phyloP scores from a whole-genome alignment of 2,797 vertebrate species.

The Rhabdomys pumilio region DNA sequence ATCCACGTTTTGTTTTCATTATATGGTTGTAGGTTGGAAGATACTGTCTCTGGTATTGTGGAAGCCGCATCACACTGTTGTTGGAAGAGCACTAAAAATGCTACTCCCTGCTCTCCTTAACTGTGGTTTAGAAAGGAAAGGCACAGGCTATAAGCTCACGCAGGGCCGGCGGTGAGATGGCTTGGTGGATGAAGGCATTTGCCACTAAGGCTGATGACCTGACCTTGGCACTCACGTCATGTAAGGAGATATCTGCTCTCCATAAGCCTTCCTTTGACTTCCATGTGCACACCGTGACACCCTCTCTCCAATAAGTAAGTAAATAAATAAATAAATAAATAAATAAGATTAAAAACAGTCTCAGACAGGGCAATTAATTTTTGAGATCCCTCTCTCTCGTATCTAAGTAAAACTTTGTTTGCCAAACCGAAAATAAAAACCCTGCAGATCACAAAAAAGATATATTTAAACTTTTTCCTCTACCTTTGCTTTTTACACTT shows the following conservation, averaged over 20 bases:
- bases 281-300: accelerated
- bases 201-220: not conserved
- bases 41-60: conserved; percentile 24
- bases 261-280: not conserved
- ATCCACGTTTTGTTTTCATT: conserved; percentile 38
- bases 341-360: no score
- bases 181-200: no score
- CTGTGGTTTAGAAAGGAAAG: not conserved
- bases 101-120: not conserved
- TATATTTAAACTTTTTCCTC: not conserved
- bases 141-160: not conserved
- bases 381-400: not conserved
- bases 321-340: no score
- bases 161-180: not conserved
- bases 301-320: not conserved
- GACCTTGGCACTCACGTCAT: not conserved
- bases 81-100: not conserved
- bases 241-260: not conserved
- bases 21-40: conserved; percentile 14
- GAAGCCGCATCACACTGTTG: not conserved
- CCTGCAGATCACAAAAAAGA: not conserved
- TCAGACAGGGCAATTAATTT: not conserved
- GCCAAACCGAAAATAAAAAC: not conserved
- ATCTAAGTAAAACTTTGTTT: not conserved
- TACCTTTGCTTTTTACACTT: not conserved